These are phyloP conservation scores for Temnothorax unifasciatus DNA, from an alignment of 2,888 invertebrate genomes.

Conservation along the genomic window DNA sequence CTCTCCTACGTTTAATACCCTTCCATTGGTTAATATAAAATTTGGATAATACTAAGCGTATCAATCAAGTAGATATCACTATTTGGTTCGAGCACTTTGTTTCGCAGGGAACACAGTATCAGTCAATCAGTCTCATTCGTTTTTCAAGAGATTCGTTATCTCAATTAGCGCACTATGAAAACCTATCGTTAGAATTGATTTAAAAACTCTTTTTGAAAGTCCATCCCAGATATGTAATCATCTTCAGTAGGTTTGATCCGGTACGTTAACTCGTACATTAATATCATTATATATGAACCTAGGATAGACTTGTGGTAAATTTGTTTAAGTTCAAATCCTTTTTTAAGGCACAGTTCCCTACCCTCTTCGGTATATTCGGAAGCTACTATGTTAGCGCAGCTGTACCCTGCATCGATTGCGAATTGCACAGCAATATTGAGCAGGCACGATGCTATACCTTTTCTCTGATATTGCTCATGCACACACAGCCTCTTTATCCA, in stretches of 20 bases:
- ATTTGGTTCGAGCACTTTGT: constrained; percentile 6
- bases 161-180: not conserved
- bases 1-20: not conserved
- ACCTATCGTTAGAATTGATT: constrained; percentile 30
- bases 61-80: constrained; percentile 23
- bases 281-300: constrained; percentile 84
- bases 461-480: constrained; percentile 88
- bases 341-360: constrained; percentile 87
- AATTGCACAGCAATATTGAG: constrained; percentile 88
- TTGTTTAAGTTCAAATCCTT: constrained; percentile 89
- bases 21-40: not conserved
- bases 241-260: constrained; percentile 80
- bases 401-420: constrained; percentile 87
- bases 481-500: constrained; percentile 90
- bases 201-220: constrained; percentile 49
- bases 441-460: constrained; percentile 88
- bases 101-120: constrained; percentile 5
- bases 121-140: constrained; percentile 25
- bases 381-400: constrained; percentile 88
- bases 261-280: constrained; percentile 84
- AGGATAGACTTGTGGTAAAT: constrained; percentile 90
- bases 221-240: constrained; percentile 57
- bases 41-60: constrained; percentile 23
- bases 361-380: constrained; percentile 90
- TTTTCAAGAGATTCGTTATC: not conserved